Conservation (phyloP, 2,797 vertebrate species). For the Chromobotia macracanthus region DNA sequence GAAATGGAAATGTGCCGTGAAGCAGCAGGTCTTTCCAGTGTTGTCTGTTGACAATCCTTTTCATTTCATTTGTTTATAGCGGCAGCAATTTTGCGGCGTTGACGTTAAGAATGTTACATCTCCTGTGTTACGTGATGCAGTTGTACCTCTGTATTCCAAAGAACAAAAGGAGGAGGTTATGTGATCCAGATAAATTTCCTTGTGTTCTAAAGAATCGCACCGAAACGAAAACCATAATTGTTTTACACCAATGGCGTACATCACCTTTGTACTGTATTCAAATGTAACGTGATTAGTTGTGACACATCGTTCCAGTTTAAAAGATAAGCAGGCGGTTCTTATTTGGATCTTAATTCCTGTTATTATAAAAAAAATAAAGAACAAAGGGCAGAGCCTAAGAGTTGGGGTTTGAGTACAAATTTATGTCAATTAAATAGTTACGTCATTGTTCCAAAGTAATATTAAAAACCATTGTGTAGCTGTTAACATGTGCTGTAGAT, state of each 20-base stretch:
- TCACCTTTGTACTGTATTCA: too few relatives aligned
- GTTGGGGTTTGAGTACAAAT: not conserved
- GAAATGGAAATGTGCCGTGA: not conserved
- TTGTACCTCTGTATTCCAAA: not conserved
- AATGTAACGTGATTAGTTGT: not conserved
- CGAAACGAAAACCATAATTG: not conserved
- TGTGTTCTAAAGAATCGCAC: not conserved
- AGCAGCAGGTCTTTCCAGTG: not conserved
- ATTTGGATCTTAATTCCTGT: too few relatives aligned
- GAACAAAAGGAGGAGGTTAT: constrained; percentile 9
- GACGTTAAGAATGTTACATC: not conserved
- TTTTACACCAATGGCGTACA: not conserved
- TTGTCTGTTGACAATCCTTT: not conserved
- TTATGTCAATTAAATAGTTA: too few relatives aligned
- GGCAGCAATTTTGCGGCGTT: not conserved
- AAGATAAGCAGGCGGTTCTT: too few relatives aligned
- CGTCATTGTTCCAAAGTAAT: too few relatives aligned
- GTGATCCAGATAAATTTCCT: not conserved
- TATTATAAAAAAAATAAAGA: too few relatives aligned
- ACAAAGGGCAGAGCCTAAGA: not conserved
- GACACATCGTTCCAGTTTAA: too few relatives aligned
- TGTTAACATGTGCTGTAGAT: not conserved
- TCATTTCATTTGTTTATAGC: too few relatives aligned
- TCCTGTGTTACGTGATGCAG: not conserved
- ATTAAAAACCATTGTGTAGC: not conserved